Base-by-base conservation (phyloP, 2,888 invertebrate genomes). In the Tryphoninae sp. region DNA sequence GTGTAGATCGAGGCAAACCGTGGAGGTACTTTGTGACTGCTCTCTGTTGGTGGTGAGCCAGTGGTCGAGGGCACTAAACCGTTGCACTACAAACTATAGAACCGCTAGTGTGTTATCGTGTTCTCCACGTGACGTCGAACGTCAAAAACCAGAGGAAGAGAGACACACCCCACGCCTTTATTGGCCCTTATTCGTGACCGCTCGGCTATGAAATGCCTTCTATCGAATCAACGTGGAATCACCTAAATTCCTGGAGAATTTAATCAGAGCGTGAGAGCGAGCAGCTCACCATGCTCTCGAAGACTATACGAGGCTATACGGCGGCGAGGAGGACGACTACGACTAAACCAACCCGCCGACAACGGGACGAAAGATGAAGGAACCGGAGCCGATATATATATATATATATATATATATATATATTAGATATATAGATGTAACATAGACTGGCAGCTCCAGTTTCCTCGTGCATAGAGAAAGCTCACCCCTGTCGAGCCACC, bases 201-300 rank as follows among this genome's bases (percentile, higher is more conserved):
- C 87, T 89, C 87, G 86, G 85, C 88, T 89, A 89, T 88, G 88
- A 89, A 90, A 89, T 88, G 86, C 87, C 87, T 88, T 87, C 86
- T 88, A 88, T 89, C 87, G 87, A 88, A 89, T 89, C 88, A 87
- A 87, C 86, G 86, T 84, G 86, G 85, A 88, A 88, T 88, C 89
- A 87, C 87, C 88, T 85, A 86, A 88, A 89, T 89, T 89, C 87
- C 87, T 77, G 73, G 87, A 87, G 88, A 90, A 89, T 89, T 89
- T 90, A 88, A 90, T 90, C 89, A 89, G 88, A 88, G 87, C 87
- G 84, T 86, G 86, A 87, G 85, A 72, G 62, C 62, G 85, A 72
- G 62, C 62, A 51, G 45, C 62, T 16, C 53, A 62, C 64, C 64
- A 45, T 82, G 78, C 33, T 51, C 40, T 62, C 49, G n/a, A 62